Base-by-base conservation (phyloP, 2,113 vertebrate genomes). In the Tenrec ecaudatus region DNA sequence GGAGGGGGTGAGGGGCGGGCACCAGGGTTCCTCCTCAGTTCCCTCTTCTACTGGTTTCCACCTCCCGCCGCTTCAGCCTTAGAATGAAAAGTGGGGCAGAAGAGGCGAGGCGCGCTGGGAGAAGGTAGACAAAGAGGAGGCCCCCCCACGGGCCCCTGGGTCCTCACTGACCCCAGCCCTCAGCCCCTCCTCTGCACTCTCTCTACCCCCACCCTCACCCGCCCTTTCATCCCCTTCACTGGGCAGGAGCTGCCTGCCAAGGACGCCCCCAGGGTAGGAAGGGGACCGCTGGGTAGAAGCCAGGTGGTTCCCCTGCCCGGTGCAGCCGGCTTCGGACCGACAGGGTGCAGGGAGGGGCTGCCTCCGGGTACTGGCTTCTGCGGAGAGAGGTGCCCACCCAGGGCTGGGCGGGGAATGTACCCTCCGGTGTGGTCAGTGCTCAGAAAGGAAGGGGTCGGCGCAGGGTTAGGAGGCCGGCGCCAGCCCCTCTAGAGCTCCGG, bases 21-120 rank as follows among this genome's bases (percentile, higher is more conserved):
- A 22, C 36, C 62, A 82, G 57, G 40, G 58, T 84, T 82, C 76
- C 75, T 87, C 69, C 43, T 86, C 57, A 88, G 84, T 83, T 86
- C n/a, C 86, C 80, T 64, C 68, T 81, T 84, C 82, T 40, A 62
- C 64, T 23, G 66, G 64, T 75, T 90, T 17, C 91, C 81, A 91
- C 94, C 80, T 95, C 89, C 94, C 94, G 93, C 88, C 31, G 47
- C 82, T 85, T 83, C 62, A 38, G 91, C 82, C 85, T 94, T 60
- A 40, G 85, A 90, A 90, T 89, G 90, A 86, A 96, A 97, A 97
- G 95, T 96, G 96, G 97, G 95, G 88, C 96, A 96, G 76, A 82
- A 76, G 91, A 89, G 90, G 95, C 96, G 95, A 96, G 89, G 90
- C 91, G 60, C 95, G 58, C 1, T 2, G 29, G 53, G 85, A 33